These are phyloP conservation scores for Pithys albifrons DNA, from an alignment of 2,113 vertebrate genomes.

Conservation along the genomic window DNA sequence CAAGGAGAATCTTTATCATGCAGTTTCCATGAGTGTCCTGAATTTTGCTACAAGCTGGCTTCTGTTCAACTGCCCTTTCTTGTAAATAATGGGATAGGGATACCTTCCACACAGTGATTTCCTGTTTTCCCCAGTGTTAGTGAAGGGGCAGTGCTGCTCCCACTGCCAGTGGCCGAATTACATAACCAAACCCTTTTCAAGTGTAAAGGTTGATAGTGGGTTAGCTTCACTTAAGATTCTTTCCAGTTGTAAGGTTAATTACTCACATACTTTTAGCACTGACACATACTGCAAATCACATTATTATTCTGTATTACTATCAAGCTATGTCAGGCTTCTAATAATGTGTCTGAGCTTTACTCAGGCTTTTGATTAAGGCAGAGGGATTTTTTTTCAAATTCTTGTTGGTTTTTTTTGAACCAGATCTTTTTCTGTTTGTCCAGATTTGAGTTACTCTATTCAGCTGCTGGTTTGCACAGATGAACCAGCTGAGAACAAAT, in stretches of 20 bases:
- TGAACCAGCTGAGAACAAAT: neutral
- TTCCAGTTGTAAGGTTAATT: neutral
- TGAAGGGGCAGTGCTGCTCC: neutral
- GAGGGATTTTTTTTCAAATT: neutral
- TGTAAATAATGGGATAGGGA: constrained; percentile 1
- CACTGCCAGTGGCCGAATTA: neutral
- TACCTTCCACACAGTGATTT: constrained; percentile 12
- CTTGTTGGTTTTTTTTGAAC: neutral
- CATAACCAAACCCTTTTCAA: neutral
- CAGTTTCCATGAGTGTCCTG: neutral
- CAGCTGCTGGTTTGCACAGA: neutral
- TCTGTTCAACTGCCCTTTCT: neutral
- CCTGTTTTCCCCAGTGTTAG: neutral
- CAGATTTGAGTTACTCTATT: neutral
- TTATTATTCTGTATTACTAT: constrained; percentile 5
- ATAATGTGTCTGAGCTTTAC: neutral
- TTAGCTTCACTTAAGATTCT: neutral
- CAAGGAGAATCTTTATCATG: neutral
- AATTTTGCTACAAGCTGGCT: constrained; percentile 21
- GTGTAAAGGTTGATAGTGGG: neutral
- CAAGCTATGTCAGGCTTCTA: neutral
- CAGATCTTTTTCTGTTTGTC: neutral
- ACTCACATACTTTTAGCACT: neutral
- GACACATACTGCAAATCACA: neutral
- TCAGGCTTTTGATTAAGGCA: neutral